Conservation (phyloP, 2,797 vertebrate species). For the Syngnathus acus region DNA sequence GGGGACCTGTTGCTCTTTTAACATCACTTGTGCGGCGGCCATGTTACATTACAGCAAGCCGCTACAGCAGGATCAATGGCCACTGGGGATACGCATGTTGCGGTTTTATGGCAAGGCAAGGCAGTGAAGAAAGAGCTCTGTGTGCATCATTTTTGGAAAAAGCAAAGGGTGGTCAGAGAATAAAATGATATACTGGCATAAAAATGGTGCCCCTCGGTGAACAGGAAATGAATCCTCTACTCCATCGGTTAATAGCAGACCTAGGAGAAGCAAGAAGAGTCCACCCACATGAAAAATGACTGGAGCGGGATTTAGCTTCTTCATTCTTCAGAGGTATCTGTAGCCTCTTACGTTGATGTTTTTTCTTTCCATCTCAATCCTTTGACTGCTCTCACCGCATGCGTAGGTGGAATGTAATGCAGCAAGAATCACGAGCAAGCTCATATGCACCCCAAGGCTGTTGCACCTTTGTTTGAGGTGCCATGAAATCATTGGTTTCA, state of each 20-base stretch:
- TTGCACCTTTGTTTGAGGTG: slow-evolving; percentile 31
- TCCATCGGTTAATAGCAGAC: slow-evolving; percentile 44
- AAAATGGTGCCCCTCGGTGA: neutral
- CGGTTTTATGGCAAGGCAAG: slow-evolving; percentile 37
- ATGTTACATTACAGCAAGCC: slow-evolving; percentile 37
- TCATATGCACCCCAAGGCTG: slow-evolving; percentile 35
- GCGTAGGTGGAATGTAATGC: slow-evolving; percentile 54
- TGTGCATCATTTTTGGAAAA: slow-evolving; percentile 1
- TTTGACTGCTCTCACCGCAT: slow-evolving; percentile 41
- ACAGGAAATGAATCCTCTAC: slow-evolving; percentile 5
- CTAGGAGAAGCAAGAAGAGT: slow-evolving; percentile 18
- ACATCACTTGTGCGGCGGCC: slow-evolving; percentile 25
- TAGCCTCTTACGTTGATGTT: slow-evolving; percentile 33
- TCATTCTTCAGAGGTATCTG: slow-evolving; percentile 6
- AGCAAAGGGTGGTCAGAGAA: neutral
- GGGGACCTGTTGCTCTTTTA: slow-evolving; percentile 56
- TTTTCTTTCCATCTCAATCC: slow-evolving; percentile 46
- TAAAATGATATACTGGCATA: neutral
- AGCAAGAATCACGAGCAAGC: slow-evolving; percentile 36
- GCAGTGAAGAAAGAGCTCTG: slow-evolving; percentile 6
- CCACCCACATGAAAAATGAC: slow-evolving; percentile 11
- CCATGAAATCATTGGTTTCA: neutral
- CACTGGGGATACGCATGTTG: slow-evolving; percentile 27
- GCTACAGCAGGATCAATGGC: slow-evolving; percentile 35
- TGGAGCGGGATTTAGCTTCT: neutral